phyloP scores from a whole-genome alignment of 2,797 vertebrate species.

The Paguma larvata region DNA sequence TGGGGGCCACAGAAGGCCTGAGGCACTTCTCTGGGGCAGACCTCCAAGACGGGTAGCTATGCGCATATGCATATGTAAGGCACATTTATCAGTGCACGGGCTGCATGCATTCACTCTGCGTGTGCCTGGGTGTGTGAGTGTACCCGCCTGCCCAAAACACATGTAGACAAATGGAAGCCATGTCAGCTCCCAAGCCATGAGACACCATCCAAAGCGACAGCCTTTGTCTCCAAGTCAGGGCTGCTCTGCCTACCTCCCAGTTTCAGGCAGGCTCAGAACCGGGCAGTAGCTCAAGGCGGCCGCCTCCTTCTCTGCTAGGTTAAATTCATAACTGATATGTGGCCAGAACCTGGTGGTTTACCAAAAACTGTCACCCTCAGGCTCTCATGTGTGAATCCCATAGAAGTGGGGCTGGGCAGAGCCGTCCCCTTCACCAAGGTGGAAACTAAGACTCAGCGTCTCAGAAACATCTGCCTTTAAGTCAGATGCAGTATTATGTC shows the following conservation, averaged over 20 bases:
- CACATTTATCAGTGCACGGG: background rate
- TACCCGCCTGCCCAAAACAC: background rate
- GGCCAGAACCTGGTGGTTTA: background rate
- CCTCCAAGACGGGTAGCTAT: background rate
- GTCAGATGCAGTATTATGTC: background rate
- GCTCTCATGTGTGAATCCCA: background rate
- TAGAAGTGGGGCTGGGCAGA: fast-evolving
- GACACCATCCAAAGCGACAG: background rate
- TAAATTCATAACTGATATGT: fast-evolving
- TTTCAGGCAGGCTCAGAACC: background rate
- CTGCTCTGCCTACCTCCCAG: background rate
- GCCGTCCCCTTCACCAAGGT: background rate
- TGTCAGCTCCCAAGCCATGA: background rate
- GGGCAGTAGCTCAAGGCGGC: background rate
- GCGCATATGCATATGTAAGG: fast-evolving
- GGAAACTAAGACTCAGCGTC: background rate
- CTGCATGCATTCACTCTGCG: fast-evolving
- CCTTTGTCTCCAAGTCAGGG: background rate
- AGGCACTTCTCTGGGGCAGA: background rate
- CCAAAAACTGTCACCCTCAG: background rate
- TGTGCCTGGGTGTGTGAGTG: background rate
- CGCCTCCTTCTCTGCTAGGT: background rate
- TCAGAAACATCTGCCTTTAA: background rate
- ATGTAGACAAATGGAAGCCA: background rate
- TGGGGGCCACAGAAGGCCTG: background rate